Evolutionary conservation across 2,113 vertebrate species (phyloP), one percentile per base, ranked within the genome.

Genomic region (Ibidorhyncha struthersii): DNA sequence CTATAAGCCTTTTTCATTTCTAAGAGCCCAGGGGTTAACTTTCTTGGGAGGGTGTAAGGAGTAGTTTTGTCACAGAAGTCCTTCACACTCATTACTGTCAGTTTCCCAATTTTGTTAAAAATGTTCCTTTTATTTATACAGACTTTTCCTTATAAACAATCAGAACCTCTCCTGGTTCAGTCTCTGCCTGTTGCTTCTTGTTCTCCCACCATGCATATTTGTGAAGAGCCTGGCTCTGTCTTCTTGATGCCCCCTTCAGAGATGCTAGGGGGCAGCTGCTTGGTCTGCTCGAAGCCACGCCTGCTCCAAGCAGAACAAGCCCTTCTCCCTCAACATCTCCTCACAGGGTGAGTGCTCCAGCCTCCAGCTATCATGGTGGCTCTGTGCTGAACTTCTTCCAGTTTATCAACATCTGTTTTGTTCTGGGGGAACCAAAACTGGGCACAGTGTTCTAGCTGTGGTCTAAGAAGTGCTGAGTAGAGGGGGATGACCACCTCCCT

Each of bases 101-200:
- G 8, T 66, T 58, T 81, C 14, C 36, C 58, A 55, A 52, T 30
- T 43, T 6, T 38, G 9, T 69, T 69, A 27, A 77, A 94, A 89
- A 36, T 65, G 2, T 36, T 61, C 8, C 9, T 83, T 92, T 86
- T 55, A 32, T 69, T 80, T 65, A 11, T 47, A 29, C 4, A 59
- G 4, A 2, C 2, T 69, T 67, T 91, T 93, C 22, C 19, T 40
- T 50, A 21, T 12, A 79, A 82, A 23, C 3, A 62, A 10, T 79
- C 61, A 74, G 56, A 79, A 80, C 18, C 1, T 40, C 27, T 67
- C n/a, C 67, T 74, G 8, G 6, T 91, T 82, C 16, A 47, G 6
- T 17, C 2, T 4, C 11, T n/a, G 13, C 34, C 18, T 76, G 5
- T n/a, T 79, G 17, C 29, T 79, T 49, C 61, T 58, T 5, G 0